Base-by-base conservation (phyloP, 2,113 vertebrate species). In the Eleginops maclovinus region DNA sequence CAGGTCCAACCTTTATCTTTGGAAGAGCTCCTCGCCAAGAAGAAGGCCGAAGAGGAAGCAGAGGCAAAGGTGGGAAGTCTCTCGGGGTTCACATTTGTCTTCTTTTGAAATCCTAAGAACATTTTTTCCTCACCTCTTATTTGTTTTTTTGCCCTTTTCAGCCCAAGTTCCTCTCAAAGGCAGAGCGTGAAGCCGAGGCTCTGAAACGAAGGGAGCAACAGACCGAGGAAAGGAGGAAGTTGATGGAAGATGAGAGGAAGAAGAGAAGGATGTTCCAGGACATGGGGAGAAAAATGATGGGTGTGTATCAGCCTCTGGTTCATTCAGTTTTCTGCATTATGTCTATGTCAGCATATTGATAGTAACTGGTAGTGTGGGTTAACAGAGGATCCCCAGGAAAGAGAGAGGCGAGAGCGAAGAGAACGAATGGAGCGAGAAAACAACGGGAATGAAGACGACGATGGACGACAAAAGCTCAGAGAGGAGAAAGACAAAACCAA, bases 401-500 rank as follows among this genome's bases (percentile, higher is more conserved):
- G 98, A 0, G 98, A 99, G 67, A 94, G 97, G 1, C 89, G 98
- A 0, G 97, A 99, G 73, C 95, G 97, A 14, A 94, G 98, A 0
- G 98, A 99, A 67, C 92, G 97, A 58, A 97, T 99, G 95, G 98
- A 99, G 72, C 91, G 98, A 24, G 98, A 99, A 81, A 99, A 95
- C 88, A 98, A 99, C 0, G 97, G 97, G 28, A 98, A 97, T 0
- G 97, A 98, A 83, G 97, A 98, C 0, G 97, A 99, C 49, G 98
- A 99, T 44, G 97, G 96, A 44, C 91, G 98, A 62, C 96, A 96
- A 87, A 99, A 99, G 83, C 97, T 99, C 78, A 94, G 98, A 6
- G 97, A 98, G 85, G 98, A 99, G 88, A 99, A 99, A 46, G 98
- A 99, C 79, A 99, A 99, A 87, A 95, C 95, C 92, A 99, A 99